Percentiles rank a stretch among this genome's conserved stretches.
Evolutionary conservation across 2,797 vertebrate genomes (phyloP).

Genomic region (Pseudomugil tenellus): DNA sequence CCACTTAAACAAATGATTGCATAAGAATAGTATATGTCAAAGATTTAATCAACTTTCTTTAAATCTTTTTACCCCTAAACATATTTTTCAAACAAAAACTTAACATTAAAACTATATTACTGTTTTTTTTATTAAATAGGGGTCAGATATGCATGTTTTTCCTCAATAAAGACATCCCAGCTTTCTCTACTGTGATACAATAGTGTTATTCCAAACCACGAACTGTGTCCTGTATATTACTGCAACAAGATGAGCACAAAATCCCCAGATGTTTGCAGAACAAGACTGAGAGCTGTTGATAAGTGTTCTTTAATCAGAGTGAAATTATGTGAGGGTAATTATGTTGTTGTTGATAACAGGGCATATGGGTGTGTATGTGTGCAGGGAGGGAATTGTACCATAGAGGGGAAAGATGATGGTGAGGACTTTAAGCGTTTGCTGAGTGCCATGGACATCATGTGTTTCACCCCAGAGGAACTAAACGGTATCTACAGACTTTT

Average conservation of each 20-base stretch:
- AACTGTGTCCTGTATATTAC: not conserved
- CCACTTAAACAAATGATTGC: not conserved
- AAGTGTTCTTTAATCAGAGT: slow-evolving; percentile 34
- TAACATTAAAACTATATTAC: not conserved
- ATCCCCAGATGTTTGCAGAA: not conserved
- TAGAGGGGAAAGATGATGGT: slow-evolving; percentile 87
- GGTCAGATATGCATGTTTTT: not conserved
- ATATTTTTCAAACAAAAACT: not conserved
- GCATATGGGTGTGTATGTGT: not conserved
- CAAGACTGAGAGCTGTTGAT: slow-evolving; percentile 18
- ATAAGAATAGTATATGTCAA: not conserved
- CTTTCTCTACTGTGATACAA: not conserved
- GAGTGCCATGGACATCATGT: slow-evolving; percentile 91
- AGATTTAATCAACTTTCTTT: not conserved
- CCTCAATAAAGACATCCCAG: not conserved
- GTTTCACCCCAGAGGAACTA: slow-evolving; percentile 91
- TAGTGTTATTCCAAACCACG: not conserved
- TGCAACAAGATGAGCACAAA: slow-evolving; percentile 23
- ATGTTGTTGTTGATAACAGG: slow-evolving; percentile 28
- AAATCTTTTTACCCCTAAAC: not conserved
- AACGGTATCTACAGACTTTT: slow-evolving; percentile 92
- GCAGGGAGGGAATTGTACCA: slow-evolving; percentile 93
- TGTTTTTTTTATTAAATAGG: not conserved
- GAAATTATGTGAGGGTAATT: slow-evolving; percentile 19
- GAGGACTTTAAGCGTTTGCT: slow-evolving; percentile 92